phyloP scores from a whole-genome alignment of 1,140 invertebrate species.

The Drosophila chauvacae region DNA sequence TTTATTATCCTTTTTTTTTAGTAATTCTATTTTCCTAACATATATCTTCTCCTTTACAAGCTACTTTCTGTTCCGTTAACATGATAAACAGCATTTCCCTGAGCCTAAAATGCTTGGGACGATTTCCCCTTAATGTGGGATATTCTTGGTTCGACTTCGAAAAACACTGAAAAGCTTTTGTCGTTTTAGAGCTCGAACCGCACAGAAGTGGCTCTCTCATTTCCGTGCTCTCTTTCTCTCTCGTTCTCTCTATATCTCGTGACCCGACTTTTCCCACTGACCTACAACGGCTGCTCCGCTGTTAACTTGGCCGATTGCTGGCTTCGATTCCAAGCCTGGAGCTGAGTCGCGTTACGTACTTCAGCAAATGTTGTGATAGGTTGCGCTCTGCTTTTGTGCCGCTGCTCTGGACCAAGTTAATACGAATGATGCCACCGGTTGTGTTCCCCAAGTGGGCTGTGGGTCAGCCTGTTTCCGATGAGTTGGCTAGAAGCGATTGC shows the following conservation, averaged over 20 bases:
- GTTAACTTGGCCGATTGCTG: slow-evolving; percentile 39
- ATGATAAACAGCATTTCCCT: slow-evolving; percentile 38
- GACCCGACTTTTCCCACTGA: slow-evolving; percentile 58
- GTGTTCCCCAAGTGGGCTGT: slow-evolving; percentile 13
- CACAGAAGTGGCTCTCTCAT: not conserved
- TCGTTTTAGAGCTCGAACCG: not conserved
- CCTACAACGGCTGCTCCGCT: slow-evolving; percentile 54
- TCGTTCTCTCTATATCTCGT: slow-evolving; percentile 10
- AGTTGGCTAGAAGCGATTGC: slow-evolving; percentile 1
- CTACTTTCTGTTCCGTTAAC: not conserved
- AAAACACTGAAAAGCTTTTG: slow-evolving; percentile 40
- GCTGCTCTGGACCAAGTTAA: slow-evolving; percentile 34
- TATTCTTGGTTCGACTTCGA: slow-evolving; percentile 45
- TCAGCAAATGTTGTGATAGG: slow-evolving; percentile 78
- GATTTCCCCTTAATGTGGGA: slow-evolving; percentile 16
- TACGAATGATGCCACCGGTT: not conserved
- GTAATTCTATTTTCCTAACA: not conserved
- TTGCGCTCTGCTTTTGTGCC: slow-evolving; percentile 45
- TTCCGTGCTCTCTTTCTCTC: no score
- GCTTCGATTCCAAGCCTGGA: slow-evolving; percentile 18
- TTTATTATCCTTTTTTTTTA: not conserved
- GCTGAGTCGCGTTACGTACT: slow-evolving; percentile 56
- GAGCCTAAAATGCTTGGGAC: slow-evolving; percentile 45
- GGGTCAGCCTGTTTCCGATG: slow-evolving; percentile 15
- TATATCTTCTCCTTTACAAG: not conserved